phyloP scores from a whole-genome alignment of 2,113 vertebrate genomes.

The Haemorhous mexicanus region DNA sequence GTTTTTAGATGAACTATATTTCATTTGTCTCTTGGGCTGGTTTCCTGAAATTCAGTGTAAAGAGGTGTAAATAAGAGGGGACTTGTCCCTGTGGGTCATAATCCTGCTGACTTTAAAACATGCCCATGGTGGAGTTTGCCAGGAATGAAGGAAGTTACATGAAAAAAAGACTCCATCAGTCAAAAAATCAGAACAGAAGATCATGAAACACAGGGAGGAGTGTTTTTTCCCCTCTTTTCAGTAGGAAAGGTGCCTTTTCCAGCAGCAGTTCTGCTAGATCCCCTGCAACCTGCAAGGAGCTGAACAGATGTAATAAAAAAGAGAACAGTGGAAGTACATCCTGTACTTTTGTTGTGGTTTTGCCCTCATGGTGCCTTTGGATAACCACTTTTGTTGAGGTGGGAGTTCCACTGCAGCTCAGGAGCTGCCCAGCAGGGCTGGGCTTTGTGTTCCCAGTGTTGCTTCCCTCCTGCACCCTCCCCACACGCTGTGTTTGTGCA shows the following conservation, averaged over 20 bases:
- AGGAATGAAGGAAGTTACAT: neutral
- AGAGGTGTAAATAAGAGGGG: neutral
- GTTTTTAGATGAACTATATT: neutral
- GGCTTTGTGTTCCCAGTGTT: neutral
- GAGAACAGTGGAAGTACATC: neutral
- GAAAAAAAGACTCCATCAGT: neutral
- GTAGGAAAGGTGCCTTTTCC: neutral
- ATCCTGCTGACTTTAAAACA: neutral
- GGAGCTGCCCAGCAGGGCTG: neutral
- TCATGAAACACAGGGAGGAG: neutral
- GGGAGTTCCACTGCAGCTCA: neutral
- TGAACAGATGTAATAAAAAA: neutral
- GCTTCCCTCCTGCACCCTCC: neutral
- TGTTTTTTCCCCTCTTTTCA: neutral
- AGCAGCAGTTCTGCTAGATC: neutral
- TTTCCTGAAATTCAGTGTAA: neutral
- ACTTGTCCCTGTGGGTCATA: neutral
- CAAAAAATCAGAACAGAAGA: neutral
- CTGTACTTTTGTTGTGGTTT: neutral
- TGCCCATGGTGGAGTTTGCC: neutral
- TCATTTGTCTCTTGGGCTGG: neutral
- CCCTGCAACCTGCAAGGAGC: neutral
- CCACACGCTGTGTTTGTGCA: accelerated
- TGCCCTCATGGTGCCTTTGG: neutral
- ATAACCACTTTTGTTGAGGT: neutral